phyloP scores from a whole-genome alignment of 2,888 invertebrate species.

The Biston betularia region DNA sequence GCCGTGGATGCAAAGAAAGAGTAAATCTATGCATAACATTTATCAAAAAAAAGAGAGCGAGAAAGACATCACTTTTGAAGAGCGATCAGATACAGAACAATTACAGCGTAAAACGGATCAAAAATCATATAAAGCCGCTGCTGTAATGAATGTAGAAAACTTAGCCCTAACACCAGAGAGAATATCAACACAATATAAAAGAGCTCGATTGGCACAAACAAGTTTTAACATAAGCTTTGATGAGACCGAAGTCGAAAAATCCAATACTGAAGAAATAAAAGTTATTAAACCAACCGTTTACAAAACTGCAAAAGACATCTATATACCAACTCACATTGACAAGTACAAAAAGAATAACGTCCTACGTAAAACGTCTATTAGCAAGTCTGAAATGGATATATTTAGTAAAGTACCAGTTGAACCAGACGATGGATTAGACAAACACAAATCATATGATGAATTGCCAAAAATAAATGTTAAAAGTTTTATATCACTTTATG shows the following conservation, averaged over 20 bases:
- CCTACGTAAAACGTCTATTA: slow-evolving; percentile 70
- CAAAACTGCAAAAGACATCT: slow-evolving; percentile 49
- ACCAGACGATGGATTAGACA: slow-evolving; percentile 64
- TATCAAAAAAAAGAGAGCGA: slow-evolving; percentile 57
- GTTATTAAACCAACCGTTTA: slow-evolving; percentile 45
- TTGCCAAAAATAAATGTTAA: slow-evolving; percentile 78
- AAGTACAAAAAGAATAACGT: slow-evolving; percentile 49
- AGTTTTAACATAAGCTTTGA: slow-evolving; percentile 61
- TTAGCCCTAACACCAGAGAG: slow-evolving; percentile 37
- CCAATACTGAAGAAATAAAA: slow-evolving; percentile 36
- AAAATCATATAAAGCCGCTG: slow-evolving; percentile 25
- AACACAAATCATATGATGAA: slow-evolving; percentile 78
- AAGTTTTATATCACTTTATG: slow-evolving; percentile 76
- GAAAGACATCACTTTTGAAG: slow-evolving; percentile 37
- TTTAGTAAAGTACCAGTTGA: slow-evolving; percentile 69
- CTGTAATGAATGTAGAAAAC: slow-evolving; percentile 31
- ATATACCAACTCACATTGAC: slow-evolving; percentile 47
- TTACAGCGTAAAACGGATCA: slow-evolving; percentile 2
- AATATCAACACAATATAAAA: slow-evolving; percentile 58
- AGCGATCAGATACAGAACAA: slow-evolving; percentile 34
- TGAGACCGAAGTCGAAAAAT: slow-evolving; percentile 42
- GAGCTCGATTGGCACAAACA: slow-evolving; percentile 56
- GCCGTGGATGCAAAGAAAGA: slow-evolving; percentile 62
- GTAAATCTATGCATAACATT: slow-evolving; percentile 70
- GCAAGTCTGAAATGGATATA: slow-evolving; percentile 82